Percentiles rank a stretch among this genome's conserved stretches.
Conservation (phyloP, 2,797 vertebrate genomes). For the Anolis apletophallus region DNA sequence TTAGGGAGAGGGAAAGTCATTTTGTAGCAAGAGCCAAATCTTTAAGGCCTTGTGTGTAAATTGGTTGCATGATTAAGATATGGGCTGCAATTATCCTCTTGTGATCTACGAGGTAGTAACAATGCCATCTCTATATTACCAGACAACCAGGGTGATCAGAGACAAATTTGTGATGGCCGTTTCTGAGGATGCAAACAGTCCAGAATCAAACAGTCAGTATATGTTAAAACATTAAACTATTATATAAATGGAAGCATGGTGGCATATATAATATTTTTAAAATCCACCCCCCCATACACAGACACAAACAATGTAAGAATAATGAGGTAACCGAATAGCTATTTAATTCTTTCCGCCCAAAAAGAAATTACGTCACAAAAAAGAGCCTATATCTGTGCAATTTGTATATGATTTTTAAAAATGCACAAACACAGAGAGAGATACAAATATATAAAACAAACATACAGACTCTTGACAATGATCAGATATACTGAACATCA, state of each 20-base stretch:
- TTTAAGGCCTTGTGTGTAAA: background rate
- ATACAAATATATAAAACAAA: too few species aligned
- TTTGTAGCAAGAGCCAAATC: conserved; percentile 16
- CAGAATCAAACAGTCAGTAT: background rate
- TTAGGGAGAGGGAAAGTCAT: conserved; percentile 11
- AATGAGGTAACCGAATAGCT: too few species aligned
- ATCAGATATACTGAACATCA: too few species aligned
- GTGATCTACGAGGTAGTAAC: background rate
- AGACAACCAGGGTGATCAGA: background rate
- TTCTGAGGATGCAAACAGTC: background rate
- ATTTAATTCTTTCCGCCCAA: background rate
- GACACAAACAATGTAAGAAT: background rate
- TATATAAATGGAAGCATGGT: background rate
- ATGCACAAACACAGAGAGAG: too few species aligned
- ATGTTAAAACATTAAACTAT: background rate
- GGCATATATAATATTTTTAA: background rate
- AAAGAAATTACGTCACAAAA: background rate
- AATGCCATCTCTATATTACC: background rate
- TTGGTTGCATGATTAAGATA: background rate
- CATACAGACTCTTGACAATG: too few species aligned
- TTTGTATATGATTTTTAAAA: background rate
- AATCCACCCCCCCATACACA: background rate
- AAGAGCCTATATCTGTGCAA: background rate
- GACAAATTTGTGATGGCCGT: background rate
- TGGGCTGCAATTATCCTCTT: background rate